Base-by-base conservation (phyloP, 2,797 vertebrate species). In the Paramormyrops hopkinsi region DNA sequence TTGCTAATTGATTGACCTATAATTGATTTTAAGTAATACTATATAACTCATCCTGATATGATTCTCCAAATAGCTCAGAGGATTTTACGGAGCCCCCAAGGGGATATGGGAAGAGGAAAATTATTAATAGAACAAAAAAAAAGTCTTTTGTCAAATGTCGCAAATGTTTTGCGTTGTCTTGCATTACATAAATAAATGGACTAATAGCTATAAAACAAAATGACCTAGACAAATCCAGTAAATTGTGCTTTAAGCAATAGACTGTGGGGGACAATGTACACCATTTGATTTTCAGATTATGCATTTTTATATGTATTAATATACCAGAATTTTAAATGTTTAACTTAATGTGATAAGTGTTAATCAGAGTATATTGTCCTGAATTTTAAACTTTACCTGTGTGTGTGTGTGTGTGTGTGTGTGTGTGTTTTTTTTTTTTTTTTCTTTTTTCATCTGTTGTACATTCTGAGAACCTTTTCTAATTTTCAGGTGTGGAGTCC, bases 401-500 rank as follows among this genome's bases (percentile, higher is more conserved):
- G 51, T 54, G 51, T 54, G 51, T 53, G 12, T 51, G 12, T 51
- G 2, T 51, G 12, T 51, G 50, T 53, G 14, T 53, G 51, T 14
- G 46, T 8, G 7, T 41, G 7, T 46, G 1, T 46, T 1, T 3
- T 7, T 46, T 50, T 33, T 29, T 37, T 33, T 11, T 73, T 25
- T 17, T 59, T 8, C 0, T 83, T 48, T 46, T 46, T 22, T 19
- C n/a, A 48, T 17, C 82, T 50, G 22, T 69, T 82, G 79, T 83
- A 83, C 2, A n/a, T 51, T 84, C 17, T 48, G 9, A 22, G 41
- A n/a, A 9, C 48, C 19, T 51, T 86, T 41, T 41, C 8, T 46
- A 29, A 86, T 37, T 86, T 53, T 44, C 90, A 99, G 99, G 96
- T 98, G 90, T 99, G 98, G 99, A 99, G 98, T 92, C 99, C 98